Evolutionary conservation across 2,797 vertebrate species (phyloP).

Genomic region (Spea hammondii): DNA sequence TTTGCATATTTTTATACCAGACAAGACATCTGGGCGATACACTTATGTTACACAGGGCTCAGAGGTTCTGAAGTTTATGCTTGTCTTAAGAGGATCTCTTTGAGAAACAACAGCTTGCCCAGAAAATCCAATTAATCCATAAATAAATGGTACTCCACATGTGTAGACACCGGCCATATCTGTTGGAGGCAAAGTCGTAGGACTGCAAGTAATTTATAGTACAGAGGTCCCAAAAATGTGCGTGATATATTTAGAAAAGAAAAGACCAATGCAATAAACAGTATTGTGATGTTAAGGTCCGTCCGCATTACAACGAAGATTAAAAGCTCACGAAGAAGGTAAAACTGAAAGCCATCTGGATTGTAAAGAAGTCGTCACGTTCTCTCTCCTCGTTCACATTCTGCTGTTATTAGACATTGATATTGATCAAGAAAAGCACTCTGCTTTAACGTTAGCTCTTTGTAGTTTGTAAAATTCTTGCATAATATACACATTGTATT

Average conservation of each 20-base stretch:
- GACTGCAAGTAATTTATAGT: slow-evolving; percentile 17
- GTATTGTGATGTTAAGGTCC: background rate
- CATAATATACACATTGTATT: too few relatives aligned
- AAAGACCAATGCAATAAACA: background rate
- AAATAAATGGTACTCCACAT: background rate
- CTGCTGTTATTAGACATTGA: too few relatives aligned
- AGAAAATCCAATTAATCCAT: slow-evolving; percentile 14
- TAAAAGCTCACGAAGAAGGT: background rate
- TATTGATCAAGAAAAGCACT: too few relatives aligned
- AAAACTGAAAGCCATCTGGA: background rate
- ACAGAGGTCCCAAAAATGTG: background rate
- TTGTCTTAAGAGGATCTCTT: slow-evolving; percentile 5
- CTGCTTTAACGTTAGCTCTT: too few relatives aligned
- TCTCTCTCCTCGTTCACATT: too few relatives aligned
- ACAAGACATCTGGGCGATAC: slow-evolving; percentile 15
- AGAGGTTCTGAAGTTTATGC: background rate
- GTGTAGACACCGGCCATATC: background rate
- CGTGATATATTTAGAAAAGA: slow-evolving; percentile 10
- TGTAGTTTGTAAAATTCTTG: too few relatives aligned
- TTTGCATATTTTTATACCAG: background rate
- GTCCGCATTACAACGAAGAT: background rate
- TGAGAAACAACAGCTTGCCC: background rate
- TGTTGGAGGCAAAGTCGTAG: background rate
- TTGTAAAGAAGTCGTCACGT: background rate
- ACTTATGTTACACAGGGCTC: background rate